Percentiles rank a stretch among this genome's conserved stretches.
Conservation (phyloP, 2,888 invertebrate species). For the Salticus scenicus region DNA sequence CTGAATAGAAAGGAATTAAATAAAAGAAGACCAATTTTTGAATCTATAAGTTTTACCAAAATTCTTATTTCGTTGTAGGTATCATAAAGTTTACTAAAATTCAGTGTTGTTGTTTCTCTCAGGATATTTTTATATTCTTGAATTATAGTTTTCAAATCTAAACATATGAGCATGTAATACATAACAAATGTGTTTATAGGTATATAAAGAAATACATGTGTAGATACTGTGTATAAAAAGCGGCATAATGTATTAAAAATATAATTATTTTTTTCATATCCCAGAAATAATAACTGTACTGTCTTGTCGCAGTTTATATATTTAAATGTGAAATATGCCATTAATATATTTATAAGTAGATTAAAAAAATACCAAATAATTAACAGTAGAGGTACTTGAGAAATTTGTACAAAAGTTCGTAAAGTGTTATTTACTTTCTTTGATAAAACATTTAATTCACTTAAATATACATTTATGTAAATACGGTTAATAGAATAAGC, state of each 20-base stretch:
- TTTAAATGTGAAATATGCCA: no score
- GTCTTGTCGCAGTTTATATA: no score
- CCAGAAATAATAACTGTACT: background rate
- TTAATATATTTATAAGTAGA: no score
- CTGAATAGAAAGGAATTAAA: background rate
- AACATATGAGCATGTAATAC: background rate
- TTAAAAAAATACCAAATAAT: no score
- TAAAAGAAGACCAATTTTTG: background rate
- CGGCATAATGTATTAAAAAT: background rate
- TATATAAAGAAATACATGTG: background rate
- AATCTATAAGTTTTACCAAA: background rate
- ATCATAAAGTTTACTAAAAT: background rate
- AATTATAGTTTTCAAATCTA: background rate
- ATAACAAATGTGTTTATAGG: background rate
- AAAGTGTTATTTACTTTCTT: no score
- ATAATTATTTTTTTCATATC: background rate
- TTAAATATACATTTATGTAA: no score
- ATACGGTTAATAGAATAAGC: no score
- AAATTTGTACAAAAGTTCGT: no score
- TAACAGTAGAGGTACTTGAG: no score
- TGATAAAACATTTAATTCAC: no score
- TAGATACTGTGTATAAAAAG: background rate
- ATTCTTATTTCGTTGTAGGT: background rate
- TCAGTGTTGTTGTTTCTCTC: background rate
- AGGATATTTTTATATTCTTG: background rate